Conservation (phyloP, 2,797 vertebrate genomes). For the Lepus oiostolus region DNA sequence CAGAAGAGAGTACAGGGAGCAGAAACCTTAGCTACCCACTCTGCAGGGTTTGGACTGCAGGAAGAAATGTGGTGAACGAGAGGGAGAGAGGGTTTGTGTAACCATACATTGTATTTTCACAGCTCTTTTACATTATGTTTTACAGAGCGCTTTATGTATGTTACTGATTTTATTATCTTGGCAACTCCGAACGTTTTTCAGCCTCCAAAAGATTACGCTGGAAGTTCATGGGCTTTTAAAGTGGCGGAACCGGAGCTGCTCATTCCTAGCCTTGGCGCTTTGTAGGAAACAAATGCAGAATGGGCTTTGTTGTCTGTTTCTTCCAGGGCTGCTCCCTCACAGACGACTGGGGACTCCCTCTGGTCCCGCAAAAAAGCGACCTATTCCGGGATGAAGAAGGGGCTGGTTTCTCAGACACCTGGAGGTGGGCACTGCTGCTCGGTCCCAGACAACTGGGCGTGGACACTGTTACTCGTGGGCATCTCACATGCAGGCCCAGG, state of each 20-base stretch:
- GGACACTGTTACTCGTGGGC: fast-evolving
- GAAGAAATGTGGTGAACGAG: neutral
- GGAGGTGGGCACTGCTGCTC: neutral
- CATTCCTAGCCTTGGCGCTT: neutral
- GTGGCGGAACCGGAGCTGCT: neutral
- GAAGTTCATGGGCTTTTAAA: conserved; percentile 30
- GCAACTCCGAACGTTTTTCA: conserved; percentile 26
- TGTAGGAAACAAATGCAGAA: neutral
- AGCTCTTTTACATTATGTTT: conserved; percentile 60
- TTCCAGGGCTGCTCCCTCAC: neutral
- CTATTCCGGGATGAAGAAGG: neutral
- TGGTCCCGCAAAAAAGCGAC: neutral
- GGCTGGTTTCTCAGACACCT: neutral
- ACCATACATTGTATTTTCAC: conserved; percentile 60
- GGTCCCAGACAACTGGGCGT: neutral
- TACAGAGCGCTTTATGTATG: conserved; percentile 32
- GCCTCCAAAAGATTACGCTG: conserved; percentile 30
- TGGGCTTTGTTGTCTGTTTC: neutral
- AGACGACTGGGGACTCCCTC: neutral
- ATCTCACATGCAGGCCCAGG: neutral
- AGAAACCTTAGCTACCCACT: neutral
- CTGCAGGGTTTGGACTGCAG: neutral
- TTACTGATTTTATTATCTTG: conserved; percentile 73
- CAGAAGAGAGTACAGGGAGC: neutral
- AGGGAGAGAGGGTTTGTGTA: neutral